Conservation (phyloP, 2,888 invertebrate species). For the Drosophila pullipes region DNA sequence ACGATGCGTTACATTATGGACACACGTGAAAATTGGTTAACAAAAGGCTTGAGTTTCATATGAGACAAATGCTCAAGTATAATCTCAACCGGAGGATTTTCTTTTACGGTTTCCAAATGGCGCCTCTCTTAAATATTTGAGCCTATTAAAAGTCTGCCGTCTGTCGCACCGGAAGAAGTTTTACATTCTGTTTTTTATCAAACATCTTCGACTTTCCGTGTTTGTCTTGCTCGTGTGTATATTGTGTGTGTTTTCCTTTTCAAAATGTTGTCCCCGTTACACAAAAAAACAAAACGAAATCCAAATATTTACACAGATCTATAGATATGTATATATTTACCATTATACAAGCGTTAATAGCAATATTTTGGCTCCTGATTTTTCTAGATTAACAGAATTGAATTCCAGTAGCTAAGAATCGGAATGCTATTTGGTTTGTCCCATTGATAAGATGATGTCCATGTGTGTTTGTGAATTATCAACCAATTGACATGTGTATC, state of each 20-base stretch:
- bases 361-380: slow-evolving; percentile 71
- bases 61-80: slow-evolving; percentile 4
- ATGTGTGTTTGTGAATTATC: slow-evolving; percentile 13
- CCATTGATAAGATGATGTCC: slow-evolving; percentile 41
- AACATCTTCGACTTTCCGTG: slow-evolving; percentile 39
- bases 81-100: slow-evolving; percentile 9
- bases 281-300: slow-evolving; percentile 48
- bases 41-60: slow-evolving; percentile 37
- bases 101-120: slow-evolving; percentile 30
- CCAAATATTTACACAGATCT: slow-evolving; percentile 72
- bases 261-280: slow-evolving; percentile 51
- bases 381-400: slow-evolving; percentile 58
- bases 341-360: slow-evolving; percentile 58
- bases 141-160: slow-evolving; percentile 47
- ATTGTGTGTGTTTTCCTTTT: slow-evolving; percentile 30
- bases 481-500: slow-evolving; percentile 36
- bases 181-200: slow-evolving; percentile 54
- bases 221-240: slow-evolving; percentile 39
- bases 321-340: slow-evolving; percentile 52
- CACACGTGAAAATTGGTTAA: slow-evolving; percentile 64
- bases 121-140: slow-evolving; percentile 42
- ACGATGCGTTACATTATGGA: slow-evolving; percentile 73
- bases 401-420: slow-evolving; percentile 71
- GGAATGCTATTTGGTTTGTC: slow-evolving; percentile 47
- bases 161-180: slow-evolving; percentile 67